A percentile compares a stretch with the other conserved stretches of the same genome.
phyloP scores from a whole-genome alignment of 64 coral and sea anemone genomes.

The Montipora foliosa region DNA sequence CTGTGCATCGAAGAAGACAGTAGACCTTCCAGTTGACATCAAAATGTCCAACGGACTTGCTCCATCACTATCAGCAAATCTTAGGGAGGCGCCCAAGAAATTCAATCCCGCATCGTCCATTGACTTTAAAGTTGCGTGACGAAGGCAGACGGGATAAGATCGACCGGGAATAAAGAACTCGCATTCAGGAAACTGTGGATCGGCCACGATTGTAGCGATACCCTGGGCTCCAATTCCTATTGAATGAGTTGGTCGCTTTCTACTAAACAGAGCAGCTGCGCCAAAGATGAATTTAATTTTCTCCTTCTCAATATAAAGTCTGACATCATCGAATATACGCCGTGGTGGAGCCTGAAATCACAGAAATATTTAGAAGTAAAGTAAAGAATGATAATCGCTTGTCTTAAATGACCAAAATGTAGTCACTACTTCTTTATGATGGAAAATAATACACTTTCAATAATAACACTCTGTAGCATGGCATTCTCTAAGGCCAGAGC shows the following conservation, averaged over 20 bases:
- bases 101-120: constrained; percentile 74
- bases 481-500: too few species aligned
- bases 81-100: constrained; percentile 69
- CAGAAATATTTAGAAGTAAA: neutral
- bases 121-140: constrained; percentile 58
- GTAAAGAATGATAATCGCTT: too few species aligned
- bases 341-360: neutral
- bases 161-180: constrained; percentile 77
- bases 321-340: constrained; percentile 32
- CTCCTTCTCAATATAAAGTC: constrained; percentile 12
- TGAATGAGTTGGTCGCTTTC: constrained; percentile 73
- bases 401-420: too few species aligned
- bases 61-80: constrained; percentile 71
- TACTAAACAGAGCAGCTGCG: constrained; percentile 23
- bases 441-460: too few species aligned
- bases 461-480: too few species aligned
- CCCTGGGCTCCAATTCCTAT: constrained; percentile 68
- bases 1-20: constrained; percentile 37
- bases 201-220: constrained; percentile 48
- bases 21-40: constrained; percentile 76
- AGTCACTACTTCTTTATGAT: too few species aligned
- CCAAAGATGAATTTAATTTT: constrained; percentile 76
- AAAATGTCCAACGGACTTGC: constrained; percentile 71
- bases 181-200: constrained; percentile 71
- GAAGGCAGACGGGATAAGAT: constrained; percentile 77